Evolutionary conservation across 1,140 invertebrate genomes (phyloP).

Genomic region (Berghia stephanieae): DNA sequence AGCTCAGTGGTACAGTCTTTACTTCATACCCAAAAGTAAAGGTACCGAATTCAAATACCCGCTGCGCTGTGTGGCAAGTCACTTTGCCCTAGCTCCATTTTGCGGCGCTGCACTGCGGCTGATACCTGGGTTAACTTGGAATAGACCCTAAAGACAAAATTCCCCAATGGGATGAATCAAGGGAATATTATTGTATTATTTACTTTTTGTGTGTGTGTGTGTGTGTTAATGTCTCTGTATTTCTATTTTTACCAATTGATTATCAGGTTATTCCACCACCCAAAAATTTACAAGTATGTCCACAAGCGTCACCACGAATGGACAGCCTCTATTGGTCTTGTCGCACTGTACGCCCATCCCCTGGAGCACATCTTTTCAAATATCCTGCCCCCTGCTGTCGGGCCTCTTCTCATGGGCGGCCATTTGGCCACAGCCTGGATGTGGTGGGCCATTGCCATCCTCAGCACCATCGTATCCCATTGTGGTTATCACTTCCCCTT

Average conservation of each 20-base stretch:
- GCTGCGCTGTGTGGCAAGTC: too few species aligned
- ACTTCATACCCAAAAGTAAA: too few species aligned
- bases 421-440: conserved; percentile 85
- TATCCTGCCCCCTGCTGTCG: conserved; percentile 80
- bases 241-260: background rate
- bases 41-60: too few species aligned
- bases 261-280: conserved; percentile 78
- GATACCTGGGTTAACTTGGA: too few species aligned
- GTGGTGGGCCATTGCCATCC: conserved; percentile 82
- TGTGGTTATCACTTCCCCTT: conserved; percentile 90
- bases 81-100: too few species aligned
- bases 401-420: conserved; percentile 82
- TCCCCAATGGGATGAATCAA: too few species aligned
- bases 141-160: too few species aligned
- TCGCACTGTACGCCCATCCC: conserved; percentile 87
- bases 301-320: conserved; percentile 80
- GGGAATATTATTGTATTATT: background rate
- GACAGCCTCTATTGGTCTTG: conserved; percentile 70
- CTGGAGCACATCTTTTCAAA: conserved; percentile 87
- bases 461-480: conserved; percentile 85
- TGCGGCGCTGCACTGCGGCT: too few species aligned
- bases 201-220: background rate
- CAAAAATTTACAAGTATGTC: conserved; percentile 81
- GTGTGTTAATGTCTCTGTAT: background rate
- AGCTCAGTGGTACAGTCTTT: too few species aligned